Base-by-base conservation (phyloP, 2,797 vertebrate species). In the Hapalemur alaotrensis region DNA sequence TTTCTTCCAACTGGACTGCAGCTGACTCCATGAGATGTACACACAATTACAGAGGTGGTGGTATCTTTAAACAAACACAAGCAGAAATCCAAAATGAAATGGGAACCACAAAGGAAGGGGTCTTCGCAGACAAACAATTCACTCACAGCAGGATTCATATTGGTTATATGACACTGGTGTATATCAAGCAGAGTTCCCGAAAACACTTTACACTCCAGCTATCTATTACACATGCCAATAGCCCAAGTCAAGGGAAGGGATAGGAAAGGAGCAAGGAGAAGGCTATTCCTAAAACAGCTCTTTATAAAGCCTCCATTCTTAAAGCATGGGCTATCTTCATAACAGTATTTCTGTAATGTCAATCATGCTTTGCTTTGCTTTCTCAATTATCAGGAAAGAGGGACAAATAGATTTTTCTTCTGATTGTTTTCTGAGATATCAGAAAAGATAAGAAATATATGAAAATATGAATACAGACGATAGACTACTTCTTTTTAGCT, bases 21-120 rank as follows among this genome's bases (percentile, higher is more conserved):
- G 57, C 35, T 63, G 84, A 92, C 76, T 91, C n/a, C 41, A 72
- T 92, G 89, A 96, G 73, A 96, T 86, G 81, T 88, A 67, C 69
- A 90, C 61, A 83, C 65, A 89, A 81, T 83, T 75, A 90, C 1
- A 78, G 95, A 65, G 22, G 38, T 76, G 57, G 73, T 46, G 78
- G 75, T 38, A 65, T n/a, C 73, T 95, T 97, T 96, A 97, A 96
- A 96, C 89, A 96, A 96, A 95, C 75, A 90, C n/a, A 85, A 95
- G 88, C 38, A 81, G 82, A 95, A 96, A 93, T 89, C 72, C 63
- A 89, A 95, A 95, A 95, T 89, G 93, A 97, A 95, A 95, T 78
- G 84, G 67, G 65, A 95, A 78, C 84, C 67, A 94, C 76, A 96
- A 95, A 94, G 57, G 73, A 94, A 95, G 63, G 95, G 54, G 28